phyloP scores from a whole-genome alignment of 2,113 vertebrate species.

The Orientallactaga bullata region DNA sequence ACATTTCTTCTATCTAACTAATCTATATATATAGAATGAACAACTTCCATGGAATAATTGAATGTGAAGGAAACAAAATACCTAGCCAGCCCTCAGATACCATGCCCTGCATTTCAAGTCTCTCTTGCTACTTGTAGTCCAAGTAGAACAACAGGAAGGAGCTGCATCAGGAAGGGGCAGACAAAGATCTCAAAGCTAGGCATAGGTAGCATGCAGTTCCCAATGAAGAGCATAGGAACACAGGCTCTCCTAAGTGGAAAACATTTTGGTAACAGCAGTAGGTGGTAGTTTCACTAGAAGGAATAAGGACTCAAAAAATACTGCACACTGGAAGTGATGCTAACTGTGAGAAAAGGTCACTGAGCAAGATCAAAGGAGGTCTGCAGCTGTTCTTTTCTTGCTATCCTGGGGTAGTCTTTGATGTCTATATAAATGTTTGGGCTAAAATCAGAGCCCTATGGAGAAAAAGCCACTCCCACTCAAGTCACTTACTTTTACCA shows the following conservation, averaged over 20 bases:
- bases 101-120: constrained; percentile 3
- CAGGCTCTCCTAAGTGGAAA: neutral
- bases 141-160: neutral
- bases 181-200: neutral
- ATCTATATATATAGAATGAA: constrained; percentile 46
- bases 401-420: constrained; percentile 73
- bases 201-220: neutral
- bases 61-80: constrained; percentile 57
- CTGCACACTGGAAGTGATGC: constrained; percentile 31
- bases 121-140: constrained; percentile 11
- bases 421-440: constrained; percentile 76
- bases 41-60: constrained; percentile 28
- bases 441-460: constrained; percentile 67
- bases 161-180: neutral
- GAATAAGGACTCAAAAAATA: constrained; percentile 37
- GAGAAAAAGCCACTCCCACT: constrained; percentile 64
- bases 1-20: constrained; percentile 42
- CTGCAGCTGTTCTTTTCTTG: constrained; percentile 72
- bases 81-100: neutral
- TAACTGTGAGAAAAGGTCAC: constrained; percentile 62
- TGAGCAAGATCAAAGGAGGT: constrained; percentile 77
- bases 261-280: neutral
- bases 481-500: constrained; percentile 28
- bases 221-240: neutral
- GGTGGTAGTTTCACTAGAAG: constrained; percentile 34